Evolutionary conservation across 2,797 vertebrate genomes (phyloP).

Genomic region (Brachymystax lenok): DNA sequence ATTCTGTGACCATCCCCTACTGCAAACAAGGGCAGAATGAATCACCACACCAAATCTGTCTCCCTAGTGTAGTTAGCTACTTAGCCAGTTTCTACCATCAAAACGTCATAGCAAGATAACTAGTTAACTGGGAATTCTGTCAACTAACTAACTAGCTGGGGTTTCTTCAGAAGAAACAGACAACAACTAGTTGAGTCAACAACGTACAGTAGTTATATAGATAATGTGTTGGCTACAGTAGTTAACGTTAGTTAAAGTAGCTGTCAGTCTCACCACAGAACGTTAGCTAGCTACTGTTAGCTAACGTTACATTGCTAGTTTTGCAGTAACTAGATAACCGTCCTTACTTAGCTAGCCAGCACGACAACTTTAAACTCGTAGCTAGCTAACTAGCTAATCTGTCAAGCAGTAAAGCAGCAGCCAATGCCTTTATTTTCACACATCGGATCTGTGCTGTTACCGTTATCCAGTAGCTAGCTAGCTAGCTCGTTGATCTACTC

Average conservation of each 20-base stretch:
- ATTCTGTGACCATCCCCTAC: background rate
- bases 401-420: background rate
- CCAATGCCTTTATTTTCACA: too few relatives aligned
- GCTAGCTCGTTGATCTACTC: background rate
- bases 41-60: background rate
- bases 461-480: background rate
- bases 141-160: background rate
- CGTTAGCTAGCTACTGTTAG: background rate
- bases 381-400: background rate
- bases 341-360: background rate
- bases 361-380: background rate
- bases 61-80: background rate
- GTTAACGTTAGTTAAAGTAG: background rate
- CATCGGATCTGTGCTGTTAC: background rate
- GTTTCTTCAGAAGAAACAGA: background rate
- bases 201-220: background rate
- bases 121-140: background rate
- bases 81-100: background rate
- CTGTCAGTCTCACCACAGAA: background rate
- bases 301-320: background rate
- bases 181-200: background rate
- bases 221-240: background rate
- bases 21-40: background rate
- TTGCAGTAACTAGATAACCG: background rate
- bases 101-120: background rate